Base-by-base conservation (phyloP, 1,140 invertebrate species). In the Drosophila azteca region DNA sequence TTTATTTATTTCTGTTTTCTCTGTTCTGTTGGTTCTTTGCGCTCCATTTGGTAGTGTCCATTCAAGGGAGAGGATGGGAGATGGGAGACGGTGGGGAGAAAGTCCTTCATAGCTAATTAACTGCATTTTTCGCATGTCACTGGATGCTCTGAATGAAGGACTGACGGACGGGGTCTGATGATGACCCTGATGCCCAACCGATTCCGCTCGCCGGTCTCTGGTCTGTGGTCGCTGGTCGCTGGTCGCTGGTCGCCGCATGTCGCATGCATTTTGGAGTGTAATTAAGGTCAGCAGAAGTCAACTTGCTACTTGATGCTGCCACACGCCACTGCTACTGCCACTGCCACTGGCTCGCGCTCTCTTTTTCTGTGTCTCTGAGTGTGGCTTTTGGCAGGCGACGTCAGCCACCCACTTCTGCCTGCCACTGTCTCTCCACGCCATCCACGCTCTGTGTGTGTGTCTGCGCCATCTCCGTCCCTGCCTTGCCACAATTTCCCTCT, bases 51-150 rank as follows among this genome's bases (percentile, higher is more conserved):
- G 58, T 43, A 46, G 59, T 17, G 17, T 26, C 31, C 31, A 54
- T 26, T 5, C 24, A 9, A 43, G 44, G 43, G 26, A 7, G 22
- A 11, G 22, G 7, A 20, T 1, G 17, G 29, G 29, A 8, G 0
- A 9, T 31, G 31, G 8, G 31, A 8, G 9, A 8, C 9, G 8
- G 7, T 6, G 7, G 29, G 7, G 29, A 6, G 29, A 55, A 44
- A 52, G 78, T 81, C 77, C 79, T 81, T 81, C 79, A 81, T 81
- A 81, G 79, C 79, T 81, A 81, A 81, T 81, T 81, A 81, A 81
- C 79, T 82, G 73, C 79, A 81, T 82, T 81, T 81, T 77, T 73
- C 73, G 79, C 78, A 81, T 81, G 78, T 77, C 78, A 81, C 64
- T 70, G 58, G 43, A 61, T 43, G 35, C 31, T 55, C 65, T 63